Conservation (phyloP, 1,140 invertebrate species). For the Zaprionus taronus region DNA sequence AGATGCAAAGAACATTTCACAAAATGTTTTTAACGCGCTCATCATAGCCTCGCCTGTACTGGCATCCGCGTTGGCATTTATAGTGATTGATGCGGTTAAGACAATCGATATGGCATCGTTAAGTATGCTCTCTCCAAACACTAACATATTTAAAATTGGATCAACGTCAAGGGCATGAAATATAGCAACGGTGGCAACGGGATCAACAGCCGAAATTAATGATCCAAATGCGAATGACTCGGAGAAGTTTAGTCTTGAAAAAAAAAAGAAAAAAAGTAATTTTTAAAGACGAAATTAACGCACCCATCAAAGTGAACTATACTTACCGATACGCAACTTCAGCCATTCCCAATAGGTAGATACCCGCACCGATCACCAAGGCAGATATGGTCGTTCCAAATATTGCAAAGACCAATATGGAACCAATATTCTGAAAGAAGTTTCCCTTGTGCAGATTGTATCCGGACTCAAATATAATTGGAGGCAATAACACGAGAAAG, state of each 20-base stretch:
- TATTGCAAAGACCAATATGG: slow-evolving; percentile 97
- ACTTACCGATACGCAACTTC: slow-evolving; percentile 92
- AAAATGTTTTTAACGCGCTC: slow-evolving; percentile 96
- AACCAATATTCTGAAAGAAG: slow-evolving; percentile 99
- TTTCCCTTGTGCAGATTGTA: slow-evolving; percentile 99
- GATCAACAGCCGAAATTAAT: slow-evolving; percentile 98
- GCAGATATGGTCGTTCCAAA: slow-evolving; percentile 98
- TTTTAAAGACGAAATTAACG: not conserved
- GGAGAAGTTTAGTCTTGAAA: slow-evolving; percentile 87
- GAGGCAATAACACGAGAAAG: slow-evolving; percentile 97
- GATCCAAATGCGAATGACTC: slow-evolving; percentile 99
- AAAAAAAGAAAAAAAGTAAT: not conserved
- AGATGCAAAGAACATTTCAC: slow-evolving; percentile 99
- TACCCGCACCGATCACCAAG: slow-evolving; percentile 94
- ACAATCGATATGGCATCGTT: slow-evolving; percentile 99
- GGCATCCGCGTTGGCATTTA: slow-evolving; percentile 69
- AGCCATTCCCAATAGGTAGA: slow-evolving; percentile 96
- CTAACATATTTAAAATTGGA: slow-evolving; percentile 98
- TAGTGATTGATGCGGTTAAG: slow-evolving; percentile 93
- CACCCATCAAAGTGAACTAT: not conserved
- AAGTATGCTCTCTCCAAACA: slow-evolving; percentile 98
- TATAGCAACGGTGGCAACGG: slow-evolving; percentile 98
- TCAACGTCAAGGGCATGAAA: slow-evolving; percentile 98
- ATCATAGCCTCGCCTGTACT: slow-evolving; percentile 92
- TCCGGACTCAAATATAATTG: slow-evolving; percentile 99